phyloP scores from a whole-genome alignment of 2,113 vertebrate genomes.

The Bucco capensis region DNA sequence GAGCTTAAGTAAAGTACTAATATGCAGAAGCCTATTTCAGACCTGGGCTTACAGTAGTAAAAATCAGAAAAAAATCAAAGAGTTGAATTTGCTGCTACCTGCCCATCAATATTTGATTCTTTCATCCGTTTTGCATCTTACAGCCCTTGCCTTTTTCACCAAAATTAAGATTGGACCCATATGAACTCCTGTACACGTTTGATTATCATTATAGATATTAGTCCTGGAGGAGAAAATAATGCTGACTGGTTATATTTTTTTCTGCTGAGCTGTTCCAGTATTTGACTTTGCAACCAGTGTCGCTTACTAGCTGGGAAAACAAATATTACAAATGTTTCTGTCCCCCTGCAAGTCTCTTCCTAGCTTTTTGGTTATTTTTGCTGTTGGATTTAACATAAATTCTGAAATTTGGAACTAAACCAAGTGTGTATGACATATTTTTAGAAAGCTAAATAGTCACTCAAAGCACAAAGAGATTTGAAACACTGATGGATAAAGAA shows the following conservation, averaged over 20 bases:
- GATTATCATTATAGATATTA: not conserved
- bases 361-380: not conserved
- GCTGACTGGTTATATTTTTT: not conserved
- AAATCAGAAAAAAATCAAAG: not conserved
- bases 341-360: not conserved
- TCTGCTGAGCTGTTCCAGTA: not conserved
- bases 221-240: not conserved
- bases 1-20: not conserved
- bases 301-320: not conserved
- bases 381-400: not conserved
- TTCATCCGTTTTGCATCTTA: not conserved
- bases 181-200: not conserved
- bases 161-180: not conserved
- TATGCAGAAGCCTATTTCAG: not conserved
- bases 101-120: not conserved
- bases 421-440: not conserved
- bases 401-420: not conserved
- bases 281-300: not conserved
- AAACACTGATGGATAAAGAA: not conserved
- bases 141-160: not conserved
- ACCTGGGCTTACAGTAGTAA: not conserved
- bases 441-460: not conserved
- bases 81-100: not conserved
- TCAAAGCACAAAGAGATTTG: conserved; percentile 21
- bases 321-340: not conserved